Conservation (phyloP, 2,888 invertebrate species). For the Melipona beecheii region DNA sequence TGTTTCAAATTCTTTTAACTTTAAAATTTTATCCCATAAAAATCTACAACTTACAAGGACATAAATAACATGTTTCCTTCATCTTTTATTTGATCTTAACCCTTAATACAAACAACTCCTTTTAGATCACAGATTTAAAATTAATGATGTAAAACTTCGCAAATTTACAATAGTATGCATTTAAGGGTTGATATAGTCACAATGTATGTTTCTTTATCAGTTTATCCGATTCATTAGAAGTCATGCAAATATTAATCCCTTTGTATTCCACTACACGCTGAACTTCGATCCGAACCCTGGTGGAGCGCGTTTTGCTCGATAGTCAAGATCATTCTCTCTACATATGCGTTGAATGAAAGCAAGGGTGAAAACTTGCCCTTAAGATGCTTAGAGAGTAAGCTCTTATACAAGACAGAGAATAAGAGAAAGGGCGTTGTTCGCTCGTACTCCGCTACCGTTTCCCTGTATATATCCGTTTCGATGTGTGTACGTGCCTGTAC, state of each 20-base stretch:
- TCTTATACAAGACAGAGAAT: slow-evolving; percentile 82
- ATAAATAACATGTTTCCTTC: not conserved
- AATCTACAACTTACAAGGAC: too few species aligned
- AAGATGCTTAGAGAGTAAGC: slow-evolving; percentile 83
- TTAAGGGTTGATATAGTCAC: too few species aligned
- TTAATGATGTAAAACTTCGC: too few species aligned
- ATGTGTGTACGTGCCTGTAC: not conserved
- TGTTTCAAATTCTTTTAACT: not conserved
- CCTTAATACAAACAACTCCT: not conserved
- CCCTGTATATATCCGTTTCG: slow-evolving; percentile 36
- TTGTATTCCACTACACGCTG: slow-evolving; percentile 12
- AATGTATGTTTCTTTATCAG: not conserved
- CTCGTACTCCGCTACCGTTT: slow-evolving; percentile 44
- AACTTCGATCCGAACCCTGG: slow-evolving; percentile 3
- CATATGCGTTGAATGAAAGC: slow-evolving; percentile 60
- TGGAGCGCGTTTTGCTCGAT: slow-evolving; percentile 40
- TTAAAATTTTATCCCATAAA: not conserved
- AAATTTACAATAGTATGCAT: too few species aligned
- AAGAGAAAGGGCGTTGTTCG: slow-evolving; percentile 75
- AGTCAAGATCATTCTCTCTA: slow-evolving; percentile 47
- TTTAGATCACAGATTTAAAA: too few species aligned
- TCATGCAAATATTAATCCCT: slow-evolving; percentile 6
- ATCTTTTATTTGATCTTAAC: not conserved
- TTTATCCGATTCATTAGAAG: not conserved
- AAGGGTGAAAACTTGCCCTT: slow-evolving; percentile 81